A percentile compares a stretch with the other conserved stretches of the same genome.
phyloP scores from a whole-genome alignment of 2,797 vertebrate genomes.

The Lithobates pipiens region DNA sequence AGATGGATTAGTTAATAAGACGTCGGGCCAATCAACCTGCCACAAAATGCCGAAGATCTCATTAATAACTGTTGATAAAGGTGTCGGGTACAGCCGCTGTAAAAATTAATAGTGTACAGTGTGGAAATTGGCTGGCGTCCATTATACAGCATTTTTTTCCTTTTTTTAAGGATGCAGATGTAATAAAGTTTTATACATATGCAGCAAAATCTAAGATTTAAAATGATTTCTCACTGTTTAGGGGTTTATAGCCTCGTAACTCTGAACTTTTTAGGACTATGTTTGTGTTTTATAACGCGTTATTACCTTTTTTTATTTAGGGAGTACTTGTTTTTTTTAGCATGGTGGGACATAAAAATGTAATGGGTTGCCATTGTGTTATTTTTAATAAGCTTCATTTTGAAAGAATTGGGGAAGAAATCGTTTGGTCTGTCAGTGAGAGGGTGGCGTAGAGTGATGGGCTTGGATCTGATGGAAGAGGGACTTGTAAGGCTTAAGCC shows the following conservation, averaged over 20 bases:
- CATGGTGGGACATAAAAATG: neutral
- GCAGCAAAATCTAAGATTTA: neutral
- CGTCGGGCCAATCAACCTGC: conserved; percentile 77
- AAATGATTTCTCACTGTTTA: neutral
- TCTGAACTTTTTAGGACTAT: neutral
- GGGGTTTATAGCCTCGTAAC: conserved; percentile 1
- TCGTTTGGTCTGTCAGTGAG: neutral
- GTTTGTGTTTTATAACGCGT: neutral
- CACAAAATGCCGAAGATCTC: conserved; percentile 73
- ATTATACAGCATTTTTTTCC: neutral
- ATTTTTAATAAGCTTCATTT: neutral
- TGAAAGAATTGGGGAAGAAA: neutral
- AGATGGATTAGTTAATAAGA: conserved; percentile 79
- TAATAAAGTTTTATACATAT: conserved; percentile 1
- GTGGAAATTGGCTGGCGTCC: neutral
- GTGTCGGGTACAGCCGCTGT: conserved; percentile 68
- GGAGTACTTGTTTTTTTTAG: neutral
- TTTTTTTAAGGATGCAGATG: neutral
- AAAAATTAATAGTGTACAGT: conserved; percentile 64
- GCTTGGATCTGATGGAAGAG: neutral
- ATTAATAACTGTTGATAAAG: conserved; percentile 80
- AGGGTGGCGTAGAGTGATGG: neutral
- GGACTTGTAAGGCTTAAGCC: neutral
- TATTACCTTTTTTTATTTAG: neutral
- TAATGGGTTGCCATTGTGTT: neutral